phyloP scores from a whole-genome alignment of 2,113 vertebrate genomes.

The Brachypteracias leptosomus region DNA sequence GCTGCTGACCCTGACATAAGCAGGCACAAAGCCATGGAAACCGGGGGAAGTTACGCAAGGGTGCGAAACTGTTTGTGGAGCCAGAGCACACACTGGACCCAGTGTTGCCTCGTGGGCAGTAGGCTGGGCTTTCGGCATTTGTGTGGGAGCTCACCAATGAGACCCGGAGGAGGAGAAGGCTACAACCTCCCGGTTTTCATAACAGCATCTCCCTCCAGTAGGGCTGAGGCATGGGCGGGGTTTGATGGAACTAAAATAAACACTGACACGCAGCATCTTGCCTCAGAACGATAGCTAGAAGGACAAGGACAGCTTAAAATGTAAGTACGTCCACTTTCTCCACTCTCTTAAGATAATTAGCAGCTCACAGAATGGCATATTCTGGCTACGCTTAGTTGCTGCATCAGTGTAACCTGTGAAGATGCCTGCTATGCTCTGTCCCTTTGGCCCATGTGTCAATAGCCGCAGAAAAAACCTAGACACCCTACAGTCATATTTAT shows the following conservation, averaged over 20 bases:
- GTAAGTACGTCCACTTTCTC: background rate
- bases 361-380: rapidly evolving
- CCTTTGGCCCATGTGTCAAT: background rate
- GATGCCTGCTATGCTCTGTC: background rate
- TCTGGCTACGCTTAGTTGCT: background rate
- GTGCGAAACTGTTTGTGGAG: background rate
- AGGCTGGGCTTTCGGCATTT: background rate
- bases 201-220: background rate
- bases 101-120: background rate
- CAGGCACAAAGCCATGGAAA: background rate
- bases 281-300: background rate
- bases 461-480: background rate
- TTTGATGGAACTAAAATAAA: background rate
- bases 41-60: background rate
- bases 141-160: background rate
- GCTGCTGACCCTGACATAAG: background rate
- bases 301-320: background rate
- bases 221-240: slow-evolving; percentile 1
- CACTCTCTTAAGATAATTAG: background rate
- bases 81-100: background rate
- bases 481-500: background rate
- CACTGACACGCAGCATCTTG: background rate
- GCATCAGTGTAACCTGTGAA: background rate
- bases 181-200: background rate
- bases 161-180: background rate